phyloP scores from a whole-genome alignment of 2,113 vertebrate genomes.

The Xenopus borealis region DNA sequence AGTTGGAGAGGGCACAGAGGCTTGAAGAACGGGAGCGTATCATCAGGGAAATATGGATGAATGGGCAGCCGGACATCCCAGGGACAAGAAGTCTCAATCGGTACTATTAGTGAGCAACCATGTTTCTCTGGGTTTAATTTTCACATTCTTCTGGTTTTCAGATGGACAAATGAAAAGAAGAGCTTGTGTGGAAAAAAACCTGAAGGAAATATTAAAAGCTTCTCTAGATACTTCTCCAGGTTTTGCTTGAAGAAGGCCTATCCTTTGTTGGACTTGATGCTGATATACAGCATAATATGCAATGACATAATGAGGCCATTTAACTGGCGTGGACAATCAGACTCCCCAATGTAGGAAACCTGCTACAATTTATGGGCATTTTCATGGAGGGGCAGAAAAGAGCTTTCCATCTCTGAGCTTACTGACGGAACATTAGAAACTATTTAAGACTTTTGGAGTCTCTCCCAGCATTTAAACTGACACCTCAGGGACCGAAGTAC shows the following conservation, averaged over 20 bases:
- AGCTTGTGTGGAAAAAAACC: not conserved
- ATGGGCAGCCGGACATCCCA: slow-evolving; percentile 84
- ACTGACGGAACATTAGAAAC: slow-evolving; percentile 50
- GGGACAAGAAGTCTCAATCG: slow-evolving; percentile 87
- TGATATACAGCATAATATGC: too few relatives aligned
- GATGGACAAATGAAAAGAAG: not conserved
- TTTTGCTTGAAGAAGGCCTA: not conserved
- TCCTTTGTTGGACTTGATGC: too few relatives aligned
- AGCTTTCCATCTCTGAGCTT: not conserved
- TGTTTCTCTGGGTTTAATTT: not conserved
- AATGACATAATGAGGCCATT: not conserved
- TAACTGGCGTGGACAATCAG: slow-evolving; percentile 3
- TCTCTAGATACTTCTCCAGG: too few relatives aligned
- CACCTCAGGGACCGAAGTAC: slow-evolving; percentile 79
- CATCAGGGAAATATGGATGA: slow-evolving; percentile 94
- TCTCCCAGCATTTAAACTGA: slow-evolving; percentile 72
- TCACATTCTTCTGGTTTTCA: not conserved
- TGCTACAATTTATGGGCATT: slow-evolving; percentile 26
- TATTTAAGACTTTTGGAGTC: slow-evolving; percentile 72
- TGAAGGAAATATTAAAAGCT: not conserved
- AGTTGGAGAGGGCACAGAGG: slow-evolving; percentile 85
- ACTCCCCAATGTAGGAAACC: slow-evolving; percentile 7
- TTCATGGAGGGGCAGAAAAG: not conserved
- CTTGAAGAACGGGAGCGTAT: slow-evolving; percentile 88
- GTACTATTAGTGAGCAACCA: slow-evolving; percentile 69